Conservation (phyloP, 2,113 vertebrate species). For the Colaptes auratus region DNA sequence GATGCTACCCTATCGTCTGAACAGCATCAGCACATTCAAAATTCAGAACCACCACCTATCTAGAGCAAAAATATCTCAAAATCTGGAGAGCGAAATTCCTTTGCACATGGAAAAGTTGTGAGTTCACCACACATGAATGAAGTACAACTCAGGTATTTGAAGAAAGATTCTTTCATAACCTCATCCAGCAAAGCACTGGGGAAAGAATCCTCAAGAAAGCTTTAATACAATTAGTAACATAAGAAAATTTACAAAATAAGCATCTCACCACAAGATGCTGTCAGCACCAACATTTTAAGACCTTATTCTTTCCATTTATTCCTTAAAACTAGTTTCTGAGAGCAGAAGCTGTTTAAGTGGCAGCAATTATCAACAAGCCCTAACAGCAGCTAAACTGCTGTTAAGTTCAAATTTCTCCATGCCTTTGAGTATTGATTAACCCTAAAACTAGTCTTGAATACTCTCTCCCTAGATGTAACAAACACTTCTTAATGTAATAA, state of each 20-base stretch:
- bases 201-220: not conserved
- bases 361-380: rapidly evolving
- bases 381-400: rapidly evolving
- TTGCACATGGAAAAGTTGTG: rapidly evolving
- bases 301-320: not conserved
- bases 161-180: not conserved
- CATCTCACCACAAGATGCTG: not conserved
- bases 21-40: not conserved
- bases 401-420: rapidly evolving
- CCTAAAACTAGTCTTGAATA: not conserved
- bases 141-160: not conserved
- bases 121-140: not conserved
- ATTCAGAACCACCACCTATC: not conserved
- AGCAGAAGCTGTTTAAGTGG: not conserved
- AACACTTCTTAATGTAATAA: not conserved
- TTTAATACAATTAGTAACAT: not conserved
- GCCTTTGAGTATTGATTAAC: not conserved
- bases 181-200: not conserved
- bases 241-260: not conserved
- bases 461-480: not conserved
- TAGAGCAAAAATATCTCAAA: not conserved
- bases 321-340: too few species aligned
- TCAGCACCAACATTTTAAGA: not conserved
- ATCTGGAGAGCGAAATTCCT: not conserved
- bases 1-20: not conserved